phyloP scores from a whole-genome alignment of 2,888 invertebrate genomes.

The Cheilosia scutellata region DNA sequence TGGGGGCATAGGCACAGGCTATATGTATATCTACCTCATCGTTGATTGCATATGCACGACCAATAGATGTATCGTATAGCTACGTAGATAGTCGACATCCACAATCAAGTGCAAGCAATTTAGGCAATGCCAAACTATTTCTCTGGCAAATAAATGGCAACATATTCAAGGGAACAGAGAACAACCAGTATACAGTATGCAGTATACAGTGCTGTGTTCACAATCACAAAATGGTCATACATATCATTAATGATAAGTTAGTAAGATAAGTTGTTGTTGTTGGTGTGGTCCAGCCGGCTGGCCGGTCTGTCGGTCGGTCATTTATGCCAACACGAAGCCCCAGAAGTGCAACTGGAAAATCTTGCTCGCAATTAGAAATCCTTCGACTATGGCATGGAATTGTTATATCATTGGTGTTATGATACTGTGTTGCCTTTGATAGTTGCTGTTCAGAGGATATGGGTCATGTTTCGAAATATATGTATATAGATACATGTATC shows the following conservation, averaged over 20 bases:
- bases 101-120: slow-evolving; percentile 49
- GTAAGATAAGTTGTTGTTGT: not conserved
- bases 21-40: slow-evolving; percentile 6
- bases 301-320: not conserved
- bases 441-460: no score
- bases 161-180: slow-evolving; percentile 7
- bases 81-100: not conserved
- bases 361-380: slow-evolving; percentile 1
- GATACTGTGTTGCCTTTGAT: not conserved
- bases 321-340: not conserved
- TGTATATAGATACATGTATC: no score
- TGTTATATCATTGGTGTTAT: not conserved
- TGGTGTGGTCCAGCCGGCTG: not conserved
- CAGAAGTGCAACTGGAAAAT: slow-evolving; percentile 4
- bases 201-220: not conserved
- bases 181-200: no score
- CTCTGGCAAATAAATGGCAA: slow-evolving; percentile 24
- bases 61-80: not conserved
- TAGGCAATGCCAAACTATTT: slow-evolving; percentile 31
- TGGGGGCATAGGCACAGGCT: slow-evolving; percentile 30
- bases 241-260: slow-evolving; percentile 17
- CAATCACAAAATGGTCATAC: slow-evolving; percentile 4
- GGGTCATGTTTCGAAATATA: not conserved
- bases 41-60: slow-evolving; percentile 31
- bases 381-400: not conserved